Evolutionary conservation across 2,113 vertebrate species (phyloP).

Genomic region (Strix uralensis): DNA sequence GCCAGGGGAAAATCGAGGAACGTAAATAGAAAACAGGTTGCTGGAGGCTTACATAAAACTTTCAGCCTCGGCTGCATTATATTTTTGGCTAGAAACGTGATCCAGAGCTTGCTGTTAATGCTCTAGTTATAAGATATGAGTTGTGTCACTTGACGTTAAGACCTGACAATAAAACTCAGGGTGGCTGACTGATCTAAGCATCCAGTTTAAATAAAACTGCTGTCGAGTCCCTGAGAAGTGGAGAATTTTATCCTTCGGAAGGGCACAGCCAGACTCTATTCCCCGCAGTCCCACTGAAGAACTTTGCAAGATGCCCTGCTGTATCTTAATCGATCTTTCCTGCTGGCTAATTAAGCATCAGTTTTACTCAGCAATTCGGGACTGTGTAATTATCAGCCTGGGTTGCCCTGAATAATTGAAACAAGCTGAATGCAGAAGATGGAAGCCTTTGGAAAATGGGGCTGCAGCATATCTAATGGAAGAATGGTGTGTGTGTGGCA

Average conservation of each 20-base stretch:
- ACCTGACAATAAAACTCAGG: constrained; percentile 1
- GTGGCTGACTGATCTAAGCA: not conserved
- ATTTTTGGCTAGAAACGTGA: not conserved
- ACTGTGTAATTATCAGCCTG: constrained; percentile 74
- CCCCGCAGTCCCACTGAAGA: constrained; percentile 64
- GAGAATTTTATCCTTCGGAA: constrained; percentile 63
- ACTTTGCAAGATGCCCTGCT: constrained; percentile 66
- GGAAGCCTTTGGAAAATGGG: constrained; percentile 9
- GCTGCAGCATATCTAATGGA: not conserved
- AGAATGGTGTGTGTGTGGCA: not conserved
- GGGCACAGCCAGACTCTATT: constrained; percentile 65
- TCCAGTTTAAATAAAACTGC: constrained; percentile 33
- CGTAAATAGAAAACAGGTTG: not conserved
- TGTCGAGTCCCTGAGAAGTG: not conserved
- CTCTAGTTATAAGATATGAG: not conserved
- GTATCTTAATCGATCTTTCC: constrained; percentile 75
- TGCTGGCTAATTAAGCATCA: constrained; percentile 77
- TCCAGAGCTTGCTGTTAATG: not conserved
- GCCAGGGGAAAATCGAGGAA: not conserved
- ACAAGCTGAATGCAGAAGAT: constrained; percentile 36
- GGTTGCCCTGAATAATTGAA: constrained; percentile 77
- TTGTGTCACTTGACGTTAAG: not conserved
- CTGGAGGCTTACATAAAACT: not conserved
- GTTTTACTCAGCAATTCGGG: constrained; percentile 73
- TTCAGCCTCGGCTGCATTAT: not conserved